These are phyloP conservation scores for Ptychadena robeensis DNA, from an alignment of 2,797 vertebrate genomes.

Conservation along the genomic window DNA sequence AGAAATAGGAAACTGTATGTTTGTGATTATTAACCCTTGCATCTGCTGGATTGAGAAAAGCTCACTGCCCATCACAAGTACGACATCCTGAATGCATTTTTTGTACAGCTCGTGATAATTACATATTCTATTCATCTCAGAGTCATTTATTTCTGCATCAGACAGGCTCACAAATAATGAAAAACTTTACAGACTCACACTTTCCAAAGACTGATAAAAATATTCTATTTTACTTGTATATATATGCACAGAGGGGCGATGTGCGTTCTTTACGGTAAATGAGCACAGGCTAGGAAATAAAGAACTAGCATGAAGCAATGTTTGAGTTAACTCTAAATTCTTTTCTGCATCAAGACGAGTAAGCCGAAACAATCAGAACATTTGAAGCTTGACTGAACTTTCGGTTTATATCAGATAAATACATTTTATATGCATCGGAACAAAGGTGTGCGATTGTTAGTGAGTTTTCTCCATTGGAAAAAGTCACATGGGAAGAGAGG, in stretches of 20 bases:
- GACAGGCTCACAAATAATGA: constrained; percentile 76
- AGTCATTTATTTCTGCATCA: constrained; percentile 63
- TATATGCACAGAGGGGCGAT: constrained; percentile 53
- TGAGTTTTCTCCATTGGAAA: no score
- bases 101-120: constrained; percentile 71
- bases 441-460: no score
- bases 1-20: neutral
- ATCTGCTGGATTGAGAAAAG: constrained; percentile 65
- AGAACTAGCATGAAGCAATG: neutral
- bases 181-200: constrained; percentile 33
- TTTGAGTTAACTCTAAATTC: neutral
- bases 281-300: constrained; percentile 8
- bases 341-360: neutral
- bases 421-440: no score
- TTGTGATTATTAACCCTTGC: constrained; percentile 62
- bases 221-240: constrained; percentile 64
- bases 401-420: neutral
- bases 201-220: constrained; percentile 71
- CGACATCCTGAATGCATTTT: constrained; percentile 67
- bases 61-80: constrained; percentile 66
- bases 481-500: no score
- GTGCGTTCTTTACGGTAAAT: constrained; percentile 5
- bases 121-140: constrained; percentile 59
- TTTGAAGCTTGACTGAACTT: neutral
- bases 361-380: neutral